These are phyloP conservation scores for Hipposideros larvatus DNA, from an alignment of 2,797 vertebrate genomes.

Conservation along the genomic window DNA sequence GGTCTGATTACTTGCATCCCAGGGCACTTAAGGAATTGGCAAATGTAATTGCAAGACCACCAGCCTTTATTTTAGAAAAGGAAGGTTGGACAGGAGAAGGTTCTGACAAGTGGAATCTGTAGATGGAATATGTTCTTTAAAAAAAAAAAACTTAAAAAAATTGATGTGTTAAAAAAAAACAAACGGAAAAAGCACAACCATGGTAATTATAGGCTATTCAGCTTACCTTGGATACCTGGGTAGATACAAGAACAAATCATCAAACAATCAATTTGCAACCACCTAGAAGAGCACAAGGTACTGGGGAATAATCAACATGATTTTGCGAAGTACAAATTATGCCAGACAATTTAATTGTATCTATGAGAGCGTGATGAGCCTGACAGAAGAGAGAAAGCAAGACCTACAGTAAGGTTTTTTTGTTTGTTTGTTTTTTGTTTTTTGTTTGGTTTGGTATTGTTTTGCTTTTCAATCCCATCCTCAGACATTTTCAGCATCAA, in stretches of 20 bases:
- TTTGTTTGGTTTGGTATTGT: not conserved
- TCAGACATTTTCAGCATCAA: conserved; percentile 8
- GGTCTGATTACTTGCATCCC: conserved; percentile 67
- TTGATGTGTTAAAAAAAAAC: not conserved
- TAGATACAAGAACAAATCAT: conserved; percentile 77
- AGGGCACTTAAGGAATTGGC: conserved; percentile 54
- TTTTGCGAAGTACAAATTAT: conserved; percentile 74
- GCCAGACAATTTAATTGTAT: conserved; percentile 73
- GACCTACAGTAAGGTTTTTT: not conserved
- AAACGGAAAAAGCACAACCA: conserved; percentile 10
- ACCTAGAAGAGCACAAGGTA: conserved; percentile 65
- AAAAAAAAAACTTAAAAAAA: not conserved
- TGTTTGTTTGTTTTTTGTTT: not conserved
- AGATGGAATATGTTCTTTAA: not conserved
- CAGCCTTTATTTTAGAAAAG: conserved; percentile 68
- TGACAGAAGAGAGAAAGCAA: conserved; percentile 49
- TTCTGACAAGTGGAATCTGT: conserved; percentile 25
- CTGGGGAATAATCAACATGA: conserved; percentile 67
- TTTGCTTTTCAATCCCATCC: not conserved
- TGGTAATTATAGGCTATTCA: conserved; percentile 76
- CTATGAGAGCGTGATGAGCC: conserved; percentile 46
- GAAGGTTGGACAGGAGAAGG: conserved; percentile 24
- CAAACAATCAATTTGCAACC: conserved; percentile 79
- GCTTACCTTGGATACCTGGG: conserved; percentile 69
- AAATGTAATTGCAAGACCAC: conserved; percentile 62